Conservation (phyloP, 2,113 vertebrate genomes). For the Micronisus gabar region DNA sequence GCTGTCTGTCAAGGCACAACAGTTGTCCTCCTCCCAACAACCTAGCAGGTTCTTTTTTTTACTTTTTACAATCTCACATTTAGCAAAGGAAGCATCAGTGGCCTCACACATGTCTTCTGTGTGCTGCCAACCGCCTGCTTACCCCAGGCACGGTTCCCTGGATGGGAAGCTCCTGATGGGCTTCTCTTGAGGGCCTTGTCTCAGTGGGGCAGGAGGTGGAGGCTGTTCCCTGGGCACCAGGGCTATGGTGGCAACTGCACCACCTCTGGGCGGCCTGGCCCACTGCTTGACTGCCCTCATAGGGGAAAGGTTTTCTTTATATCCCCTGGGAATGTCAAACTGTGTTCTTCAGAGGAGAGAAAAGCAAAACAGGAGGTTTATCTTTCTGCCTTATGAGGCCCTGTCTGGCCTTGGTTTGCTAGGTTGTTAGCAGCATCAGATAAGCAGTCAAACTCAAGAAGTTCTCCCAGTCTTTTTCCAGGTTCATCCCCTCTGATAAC, state of each 20-base stretch:
- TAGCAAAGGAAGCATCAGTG: neutral
- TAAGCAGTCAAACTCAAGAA: neutral
- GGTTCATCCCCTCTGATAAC: conserved; percentile 32
- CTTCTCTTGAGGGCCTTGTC: too few species aligned
- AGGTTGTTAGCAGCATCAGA: neutral
- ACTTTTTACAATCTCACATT: neutral
- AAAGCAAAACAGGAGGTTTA: neutral
- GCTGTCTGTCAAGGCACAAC: neutral
- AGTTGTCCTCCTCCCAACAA: neutral
- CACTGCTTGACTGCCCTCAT: neutral
- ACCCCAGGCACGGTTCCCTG: rapidly evolving
- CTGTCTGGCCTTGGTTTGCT: neutral
- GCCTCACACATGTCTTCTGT: neutral
- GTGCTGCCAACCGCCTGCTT: rapidly evolving
- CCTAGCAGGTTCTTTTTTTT: neutral
- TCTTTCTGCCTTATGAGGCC: neutral
- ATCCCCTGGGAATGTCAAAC: neutral
- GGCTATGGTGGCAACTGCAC: rapidly evolving
- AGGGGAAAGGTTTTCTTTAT: neutral
- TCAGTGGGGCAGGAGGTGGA: rapidly evolving
- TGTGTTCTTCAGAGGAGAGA: neutral
- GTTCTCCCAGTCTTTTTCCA: neutral
- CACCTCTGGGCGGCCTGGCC: neutral
- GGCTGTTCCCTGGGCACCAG: neutral
- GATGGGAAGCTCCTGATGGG: neutral